Conservation (phyloP, 2,797 vertebrate genomes). For the Glyptemys insculpta region DNA sequence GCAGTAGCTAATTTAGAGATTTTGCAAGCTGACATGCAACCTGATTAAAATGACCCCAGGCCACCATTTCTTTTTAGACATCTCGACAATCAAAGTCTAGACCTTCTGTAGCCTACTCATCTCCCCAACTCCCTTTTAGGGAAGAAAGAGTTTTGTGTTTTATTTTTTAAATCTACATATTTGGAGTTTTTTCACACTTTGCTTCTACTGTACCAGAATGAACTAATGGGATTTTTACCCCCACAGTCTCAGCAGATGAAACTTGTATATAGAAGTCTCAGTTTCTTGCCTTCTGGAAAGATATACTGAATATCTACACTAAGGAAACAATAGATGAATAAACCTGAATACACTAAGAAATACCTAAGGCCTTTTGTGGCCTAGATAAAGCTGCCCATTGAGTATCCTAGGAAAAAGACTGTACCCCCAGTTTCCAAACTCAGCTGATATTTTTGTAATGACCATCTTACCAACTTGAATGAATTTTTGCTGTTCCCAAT, state of each 20-base stretch:
- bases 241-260: slow-evolving; percentile 70
- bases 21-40: slow-evolving; percentile 81
- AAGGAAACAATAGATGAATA: slow-evolving; percentile 70
- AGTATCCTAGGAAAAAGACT: slow-evolving; percentile 41
- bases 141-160: slow-evolving; percentile 50
- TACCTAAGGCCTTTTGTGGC: slow-evolving; percentile 68
- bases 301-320: slow-evolving; percentile 36
- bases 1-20: slow-evolving; percentile 83
- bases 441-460: slow-evolving; percentile 56
- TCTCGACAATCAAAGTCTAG: slow-evolving; percentile 72
- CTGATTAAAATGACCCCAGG: slow-evolving; percentile 85
- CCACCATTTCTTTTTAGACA: slow-evolving; percentile 76
- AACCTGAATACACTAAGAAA: slow-evolving; percentile 53
- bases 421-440: slow-evolving; percentile 45
- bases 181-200: slow-evolving; percentile 69
- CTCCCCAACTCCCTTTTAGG: slow-evolving; percentile 49
- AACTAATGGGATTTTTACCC: slow-evolving; percentile 61
- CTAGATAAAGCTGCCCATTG: slow-evolving; percentile 64
- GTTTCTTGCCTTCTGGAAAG: slow-evolving; percentile 71
- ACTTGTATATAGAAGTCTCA: slow-evolving; percentile 26
- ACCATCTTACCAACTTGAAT: neutral
- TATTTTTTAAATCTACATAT: slow-evolving; percentile 75
- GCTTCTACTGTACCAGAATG: slow-evolving; percentile 60
- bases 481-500: neutral
- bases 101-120: slow-evolving; percentile 62